Base-by-base conservation (phyloP, 1,140 invertebrate genomes). In the Aradophagus sp. region DNA sequence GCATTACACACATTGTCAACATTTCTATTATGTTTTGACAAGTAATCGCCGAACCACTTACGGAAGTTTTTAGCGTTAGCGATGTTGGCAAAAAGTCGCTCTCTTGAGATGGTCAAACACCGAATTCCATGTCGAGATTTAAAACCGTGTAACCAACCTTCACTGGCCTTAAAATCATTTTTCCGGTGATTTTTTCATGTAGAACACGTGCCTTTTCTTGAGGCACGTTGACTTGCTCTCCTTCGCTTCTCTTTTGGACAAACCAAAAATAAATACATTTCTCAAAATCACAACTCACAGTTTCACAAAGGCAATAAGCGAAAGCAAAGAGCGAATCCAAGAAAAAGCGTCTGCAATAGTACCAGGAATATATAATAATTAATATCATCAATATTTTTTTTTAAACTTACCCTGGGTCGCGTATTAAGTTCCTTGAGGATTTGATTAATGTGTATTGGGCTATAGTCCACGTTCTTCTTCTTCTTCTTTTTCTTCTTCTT, bases 1-100 rank as follows among this genome's bases (percentile, higher is more conserved):
- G 62, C 50, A 32, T 75, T 75, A 16, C 66, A 75, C 7, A 66
- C 38, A 59, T 74, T 63, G 11, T 58, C 50, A 31, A 23, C 1
- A 13, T 38, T 44, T 13, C 74, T 38, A 31, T 74, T 56, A 13
- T 59, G 12, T 8, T 35, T 15, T 34, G 20, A 16, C 20, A 74
- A 53, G 17, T 62, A 42, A 15, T 71, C 36, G 10, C 12, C 16
- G 17, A 74, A 63, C 48, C 56, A 55, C 5, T 41, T 19, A 26
- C 58, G 19, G 39, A 70, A 70, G 17, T 63, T 29, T 29, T 71
- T 20, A 41, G 55, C 53, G 10, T 63, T 61, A 41, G 23, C 50
- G 1, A 7, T 44, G 42, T 71, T 42, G 0, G 67, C 74, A 5
- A 61, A 70, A 12, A 75, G 42, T 35, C 55, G 62, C 38, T 76